phyloP scores from a whole-genome alignment of 2,888 invertebrate species.

The Timema podura region DNA sequence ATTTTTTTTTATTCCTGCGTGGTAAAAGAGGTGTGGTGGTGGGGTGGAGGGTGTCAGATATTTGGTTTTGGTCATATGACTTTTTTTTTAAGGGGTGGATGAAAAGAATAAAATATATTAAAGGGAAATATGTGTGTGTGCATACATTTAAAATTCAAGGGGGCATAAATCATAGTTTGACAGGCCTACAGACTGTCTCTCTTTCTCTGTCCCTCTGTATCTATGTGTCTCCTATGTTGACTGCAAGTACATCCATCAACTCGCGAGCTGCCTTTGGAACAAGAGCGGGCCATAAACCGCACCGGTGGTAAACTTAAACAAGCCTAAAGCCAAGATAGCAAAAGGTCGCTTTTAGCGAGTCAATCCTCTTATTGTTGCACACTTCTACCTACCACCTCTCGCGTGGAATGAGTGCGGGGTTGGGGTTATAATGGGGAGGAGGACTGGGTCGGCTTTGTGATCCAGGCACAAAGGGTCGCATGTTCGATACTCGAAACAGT shows the following conservation, averaged over 20 bases:
- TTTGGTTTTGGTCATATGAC: slow-evolving; percentile 6
- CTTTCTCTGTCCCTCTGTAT: slow-evolving; percentile 16
- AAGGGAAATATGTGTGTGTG: slow-evolving; percentile 19
- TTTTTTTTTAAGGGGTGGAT: slow-evolving; percentile 1
- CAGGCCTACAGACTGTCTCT: slow-evolving; percentile 12
- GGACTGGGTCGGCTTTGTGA: not conserved
- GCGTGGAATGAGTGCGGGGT: not conserved
- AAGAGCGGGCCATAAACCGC: not conserved
- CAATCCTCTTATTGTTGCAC: no score
- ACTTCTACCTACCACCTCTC: no score
- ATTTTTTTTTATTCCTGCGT: slow-evolving; percentile 5
- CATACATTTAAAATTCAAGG: slow-evolving; percentile 26
- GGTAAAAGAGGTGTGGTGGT: not conserved
- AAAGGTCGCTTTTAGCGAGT: not conserved
- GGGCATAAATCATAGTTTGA: slow-evolving; percentile 28
- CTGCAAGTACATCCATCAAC: slow-evolving; percentile 22
- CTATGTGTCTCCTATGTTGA: slow-evolving; percentile 12
- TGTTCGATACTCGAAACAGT: slow-evolving; percentile 17
- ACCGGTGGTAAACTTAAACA: not conserved
- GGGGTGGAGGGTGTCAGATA: not conserved
- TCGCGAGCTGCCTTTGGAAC: slow-evolving; percentile 14
- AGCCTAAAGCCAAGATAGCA: no score
- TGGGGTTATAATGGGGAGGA: not conserved
- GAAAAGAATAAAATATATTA: slow-evolving; percentile 15
- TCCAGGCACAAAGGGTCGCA: slow-evolving; percentile 8